phyloP scores from a whole-genome alignment of 92 coral and sea anemone species.

The Palythoa heliodiscus region DNA sequence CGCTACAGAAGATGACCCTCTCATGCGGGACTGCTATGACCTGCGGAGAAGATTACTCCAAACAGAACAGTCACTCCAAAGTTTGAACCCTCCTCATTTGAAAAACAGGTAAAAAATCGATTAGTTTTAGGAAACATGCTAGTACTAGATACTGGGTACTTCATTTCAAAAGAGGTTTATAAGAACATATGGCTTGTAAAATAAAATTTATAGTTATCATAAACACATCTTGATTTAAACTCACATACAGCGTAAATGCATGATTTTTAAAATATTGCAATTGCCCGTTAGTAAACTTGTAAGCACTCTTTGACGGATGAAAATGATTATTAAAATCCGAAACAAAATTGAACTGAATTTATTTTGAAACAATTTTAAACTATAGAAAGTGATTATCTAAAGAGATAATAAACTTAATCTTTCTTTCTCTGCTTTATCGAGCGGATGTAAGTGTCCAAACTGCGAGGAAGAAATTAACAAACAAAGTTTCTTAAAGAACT shows the following conservation, averaged over 20 bases:
- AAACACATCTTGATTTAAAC: not conserved
- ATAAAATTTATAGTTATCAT: not conserved
- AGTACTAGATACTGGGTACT: not conserved
- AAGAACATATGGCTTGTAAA: not conserved
- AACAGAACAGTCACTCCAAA: conserved; percentile 97
- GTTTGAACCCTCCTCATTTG: conserved; percentile 87
- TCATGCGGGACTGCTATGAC: conserved; percentile 97
- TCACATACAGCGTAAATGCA: not conserved
- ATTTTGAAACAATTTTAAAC: not conserved
- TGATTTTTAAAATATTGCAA: not conserved
- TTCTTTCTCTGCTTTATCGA: not conserved
- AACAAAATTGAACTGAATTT: not conserved
- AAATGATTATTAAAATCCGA: not conserved
- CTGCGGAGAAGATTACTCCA: conserved; percentile 89
- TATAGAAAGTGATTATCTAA: not conserved
- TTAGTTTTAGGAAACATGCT: not conserved
- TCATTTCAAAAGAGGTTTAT: not conserved
- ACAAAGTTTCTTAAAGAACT: not conserved
- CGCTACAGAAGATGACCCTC: conserved; percentile 85
- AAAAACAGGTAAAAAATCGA: conserved; percentile 63
- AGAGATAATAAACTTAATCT: not conserved
- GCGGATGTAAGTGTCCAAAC: not conserved
- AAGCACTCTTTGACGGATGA: not conserved
- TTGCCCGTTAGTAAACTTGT: not conserved
- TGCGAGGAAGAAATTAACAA: not conserved